phyloP scores from a whole-genome alignment of 2,113 vertebrate species.

The Myotis brandtii region DNA sequence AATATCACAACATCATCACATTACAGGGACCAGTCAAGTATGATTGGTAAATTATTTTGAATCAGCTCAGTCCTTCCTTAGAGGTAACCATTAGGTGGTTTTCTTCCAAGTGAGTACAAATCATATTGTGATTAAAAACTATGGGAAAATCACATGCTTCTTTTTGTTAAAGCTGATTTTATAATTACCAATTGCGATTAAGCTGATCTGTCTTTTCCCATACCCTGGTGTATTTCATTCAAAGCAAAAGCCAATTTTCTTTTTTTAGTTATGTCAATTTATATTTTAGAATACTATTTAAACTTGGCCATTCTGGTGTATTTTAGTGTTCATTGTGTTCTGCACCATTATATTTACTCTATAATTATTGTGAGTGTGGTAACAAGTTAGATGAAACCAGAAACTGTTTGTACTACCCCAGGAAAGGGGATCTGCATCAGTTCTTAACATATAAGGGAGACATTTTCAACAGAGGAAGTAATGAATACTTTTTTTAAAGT shows the following conservation, averaged over 20 bases:
- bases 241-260: not conserved
- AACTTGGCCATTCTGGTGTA: not conserved
- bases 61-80: not conserved
- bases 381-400: not conserved
- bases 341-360: not conserved
- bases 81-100: not conserved
- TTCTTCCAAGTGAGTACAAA: constrained; percentile 21
- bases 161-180: constrained; percentile 28
- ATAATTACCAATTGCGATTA: not conserved
- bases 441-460: not conserved
- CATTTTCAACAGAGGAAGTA: not conserved
- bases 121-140: not conserved
- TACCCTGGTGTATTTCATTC: not conserved
- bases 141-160: not conserved
- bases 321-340: not conserved
- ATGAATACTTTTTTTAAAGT: not conserved
- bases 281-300: constrained; percentile 35
- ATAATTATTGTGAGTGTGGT: not conserved
- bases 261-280: not conserved
- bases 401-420: too few species aligned
- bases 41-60: not conserved
- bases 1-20: not conserved
- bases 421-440: not conserved
- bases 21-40: not conserved
- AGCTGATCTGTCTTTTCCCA: not conserved